Base-by-base conservation (phyloP, 2,888 invertebrate species). In the Leptopterna dolabrata region DNA sequence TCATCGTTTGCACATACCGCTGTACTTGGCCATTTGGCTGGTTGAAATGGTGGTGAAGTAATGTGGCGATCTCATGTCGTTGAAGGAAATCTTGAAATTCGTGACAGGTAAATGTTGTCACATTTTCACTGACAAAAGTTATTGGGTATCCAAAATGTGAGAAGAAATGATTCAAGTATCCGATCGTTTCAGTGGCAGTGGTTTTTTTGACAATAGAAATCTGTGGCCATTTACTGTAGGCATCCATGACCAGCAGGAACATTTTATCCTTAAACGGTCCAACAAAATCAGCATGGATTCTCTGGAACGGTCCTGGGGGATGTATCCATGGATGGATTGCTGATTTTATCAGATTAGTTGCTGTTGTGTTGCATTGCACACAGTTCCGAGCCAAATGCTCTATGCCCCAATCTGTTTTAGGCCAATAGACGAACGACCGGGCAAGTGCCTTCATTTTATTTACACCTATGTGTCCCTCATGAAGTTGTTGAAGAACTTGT, bases 361-460 rank as follows among this genome's bases (percentile, higher is more conserved):
- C n/a, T n/a, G n/a, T n/a, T n/a, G n/a, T n/a, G n/a, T n/a, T n/a
- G n/a, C n/a, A n/a, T n/a, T n/a, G n/a, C n/a, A n/a, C n/a, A n/a
- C n/a, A n/a, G n/a, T n/a, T n/a, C n/a, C n/a, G n/a, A n/a, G n/a
- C n/a, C n/a, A n/a, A n/a, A n/a, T n/a, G n/a, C n/a, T n/a, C n/a
- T n/a, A n/a, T n/a, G n/a, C n/a, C n/a, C n/a, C n/a, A n/a, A n/a
- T n/a, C n/a, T n/a, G n/a, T n/a, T n/a, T n/a, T n/a, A 6, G 43
- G 63, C 80, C 78, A 86, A 63, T 63, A 24, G 2, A 71, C 71
- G 19, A 36, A 36, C 14, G 63, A 41, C 2, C 87, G 19, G 7
- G 70, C 87, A 14, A 81, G 73, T 19, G 80, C 30, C 29, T 87
- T 87, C 70, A 87, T 81, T 63, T 70, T 41, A 13, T 7, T n/a